Percentiles rank a stretch among this genome's conserved stretches.
These are phyloP conservation scores for Drosophila nigritarsus DNA, from an alignment of 2,888 invertebrate genomes.

Conservation along the genomic window DNA sequence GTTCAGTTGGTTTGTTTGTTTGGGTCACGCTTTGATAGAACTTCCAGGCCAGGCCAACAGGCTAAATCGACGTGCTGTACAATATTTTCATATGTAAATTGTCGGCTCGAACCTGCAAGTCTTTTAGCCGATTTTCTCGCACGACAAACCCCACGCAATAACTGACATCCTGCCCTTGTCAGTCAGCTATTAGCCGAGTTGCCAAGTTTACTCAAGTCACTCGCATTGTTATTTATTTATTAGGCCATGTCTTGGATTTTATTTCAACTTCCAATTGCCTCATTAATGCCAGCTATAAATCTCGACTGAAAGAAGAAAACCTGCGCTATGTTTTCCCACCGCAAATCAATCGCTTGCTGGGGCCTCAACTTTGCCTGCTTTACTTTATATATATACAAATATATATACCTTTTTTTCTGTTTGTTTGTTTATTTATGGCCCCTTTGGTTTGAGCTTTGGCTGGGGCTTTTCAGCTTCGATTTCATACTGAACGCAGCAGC, in stretches of 20 bases:
- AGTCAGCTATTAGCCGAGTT: conserved; percentile 39
- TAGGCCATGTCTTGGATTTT: conserved; percentile 30
- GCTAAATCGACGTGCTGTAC: conserved; percentile 32
- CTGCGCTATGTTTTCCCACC: conserved; percentile 50
- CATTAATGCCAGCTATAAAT: conserved; percentile 53
- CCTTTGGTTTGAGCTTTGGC: conserved; percentile 25
- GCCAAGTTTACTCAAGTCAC: conserved; percentile 1
- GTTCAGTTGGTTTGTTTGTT: conserved; percentile 59
- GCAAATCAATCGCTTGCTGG: conserved; percentile 53
- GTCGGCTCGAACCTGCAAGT: conserved; percentile 24
- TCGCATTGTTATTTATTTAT: conserved; percentile 24
- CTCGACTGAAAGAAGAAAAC: conserved; percentile 20
- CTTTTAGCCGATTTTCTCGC: conserved; percentile 31
- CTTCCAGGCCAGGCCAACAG: conserved; percentile 40
- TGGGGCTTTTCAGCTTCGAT: conserved; percentile 47
- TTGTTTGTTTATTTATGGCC: conserved; percentile 62
- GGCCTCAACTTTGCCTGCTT: conserved; percentile 35
- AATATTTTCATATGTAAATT: conserved; percentile 73
- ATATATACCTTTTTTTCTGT: neutral
- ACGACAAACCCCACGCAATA: conserved; percentile 17
- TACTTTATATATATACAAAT: conserved; percentile 5
- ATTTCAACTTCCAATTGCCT: conserved; percentile 51
- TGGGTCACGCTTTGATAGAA: conserved; percentile 76
- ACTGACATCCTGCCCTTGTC: conserved; percentile 35
- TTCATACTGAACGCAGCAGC: conserved; percentile 61